These are phyloP conservation scores for Botia almorhae DNA, from an alignment of 2,797 vertebrate species.

Conservation along the genomic window DNA sequence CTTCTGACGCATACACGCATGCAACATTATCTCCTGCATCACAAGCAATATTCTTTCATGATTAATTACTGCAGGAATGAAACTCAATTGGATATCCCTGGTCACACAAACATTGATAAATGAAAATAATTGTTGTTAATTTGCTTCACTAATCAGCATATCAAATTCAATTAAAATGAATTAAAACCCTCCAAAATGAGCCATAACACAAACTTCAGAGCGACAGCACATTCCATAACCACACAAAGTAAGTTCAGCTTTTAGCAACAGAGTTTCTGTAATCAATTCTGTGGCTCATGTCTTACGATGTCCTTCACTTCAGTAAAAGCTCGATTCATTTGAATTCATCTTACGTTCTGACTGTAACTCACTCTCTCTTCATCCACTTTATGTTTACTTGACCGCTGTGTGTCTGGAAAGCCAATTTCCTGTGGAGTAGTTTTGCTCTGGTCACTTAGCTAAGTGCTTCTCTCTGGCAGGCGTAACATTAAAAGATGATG, in stretches of 20 bases:
- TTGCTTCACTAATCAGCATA: neutral
- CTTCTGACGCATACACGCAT: no score
- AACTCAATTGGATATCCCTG: neutral
- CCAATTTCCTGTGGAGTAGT: slow-evolving; percentile 76
- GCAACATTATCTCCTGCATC: no score
- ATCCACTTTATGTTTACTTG: slow-evolving; percentile 47
- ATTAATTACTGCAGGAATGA: neutral
- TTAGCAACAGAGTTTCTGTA: neutral
- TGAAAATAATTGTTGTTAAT: neutral
- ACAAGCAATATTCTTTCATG: neutral
- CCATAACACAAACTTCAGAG: neutral
- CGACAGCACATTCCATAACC: neutral
- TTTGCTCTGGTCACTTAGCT: slow-evolving; percentile 76
- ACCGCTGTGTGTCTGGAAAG: slow-evolving; percentile 52
- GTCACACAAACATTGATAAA: neutral
- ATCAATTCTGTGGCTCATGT: neutral
- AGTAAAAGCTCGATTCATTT: slow-evolving; percentile 38
- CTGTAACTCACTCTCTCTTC: slow-evolving; percentile 21
- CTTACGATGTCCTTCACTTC: slow-evolving; percentile 26
- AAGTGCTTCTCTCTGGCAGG: slow-evolving; percentile 79
- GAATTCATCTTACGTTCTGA: slow-evolving; percentile 37
- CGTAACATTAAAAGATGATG: slow-evolving; percentile 76
- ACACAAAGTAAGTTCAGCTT: neutral
- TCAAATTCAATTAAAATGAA: neutral
- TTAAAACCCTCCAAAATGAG: neutral